Conservation (phyloP, 2,797 vertebrate genomes). For the Fistularia tabacaria region DNA sequence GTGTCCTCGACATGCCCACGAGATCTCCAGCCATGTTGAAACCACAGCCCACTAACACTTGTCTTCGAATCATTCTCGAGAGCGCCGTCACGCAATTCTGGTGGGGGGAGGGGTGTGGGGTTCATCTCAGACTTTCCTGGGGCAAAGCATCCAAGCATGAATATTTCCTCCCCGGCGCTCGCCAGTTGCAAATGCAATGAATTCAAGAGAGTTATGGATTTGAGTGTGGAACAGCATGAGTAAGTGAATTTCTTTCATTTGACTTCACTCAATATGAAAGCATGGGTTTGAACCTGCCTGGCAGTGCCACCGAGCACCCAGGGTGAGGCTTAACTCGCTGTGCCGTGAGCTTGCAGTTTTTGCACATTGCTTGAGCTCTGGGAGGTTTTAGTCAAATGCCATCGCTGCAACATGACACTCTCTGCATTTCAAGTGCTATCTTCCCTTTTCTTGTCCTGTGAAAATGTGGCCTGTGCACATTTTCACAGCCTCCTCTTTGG, state of each 20-base stretch:
- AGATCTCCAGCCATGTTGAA: slow-evolving; percentile 48
- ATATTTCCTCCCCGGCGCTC: slow-evolving; percentile 43
- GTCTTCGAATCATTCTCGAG: slow-evolving; percentile 33
- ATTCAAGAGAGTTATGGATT: slow-evolving; percentile 18
- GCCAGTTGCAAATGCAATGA: slow-evolving; percentile 50
- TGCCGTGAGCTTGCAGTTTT: slow-evolving; percentile 32
- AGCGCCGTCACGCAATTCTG: slow-evolving; percentile 39
- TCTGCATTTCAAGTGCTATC: slow-evolving; percentile 27
- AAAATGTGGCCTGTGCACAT: slow-evolving; percentile 9
- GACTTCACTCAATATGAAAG: slow-evolving; percentile 57
- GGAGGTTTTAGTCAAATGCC: slow-evolving; percentile 44
- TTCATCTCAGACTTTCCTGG: slow-evolving; percentile 37
- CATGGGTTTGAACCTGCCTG: slow-evolving; percentile 46
- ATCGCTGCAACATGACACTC: slow-evolving; percentile 37
- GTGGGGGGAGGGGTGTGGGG: slow-evolving; percentile 7
- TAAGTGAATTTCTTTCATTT: slow-evolving; percentile 64
- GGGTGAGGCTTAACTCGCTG: slow-evolving; percentile 37
- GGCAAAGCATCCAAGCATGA: slow-evolving; percentile 44
- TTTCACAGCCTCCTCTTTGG: slow-evolving; percentile 44
- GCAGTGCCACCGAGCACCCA: slow-evolving; percentile 37
- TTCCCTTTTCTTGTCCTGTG: not conserved
- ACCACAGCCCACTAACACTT: slow-evolving; percentile 56
- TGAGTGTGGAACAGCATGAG: slow-evolving; percentile 36
- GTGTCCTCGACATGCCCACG: slow-evolving; percentile 38
- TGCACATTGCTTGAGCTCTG: slow-evolving; percentile 23